Evolutionary conservation across 2,888 invertebrate species (phyloP), one percentile per base, ranked within the genome.

Genomic region (Fragum fragum): DNA sequence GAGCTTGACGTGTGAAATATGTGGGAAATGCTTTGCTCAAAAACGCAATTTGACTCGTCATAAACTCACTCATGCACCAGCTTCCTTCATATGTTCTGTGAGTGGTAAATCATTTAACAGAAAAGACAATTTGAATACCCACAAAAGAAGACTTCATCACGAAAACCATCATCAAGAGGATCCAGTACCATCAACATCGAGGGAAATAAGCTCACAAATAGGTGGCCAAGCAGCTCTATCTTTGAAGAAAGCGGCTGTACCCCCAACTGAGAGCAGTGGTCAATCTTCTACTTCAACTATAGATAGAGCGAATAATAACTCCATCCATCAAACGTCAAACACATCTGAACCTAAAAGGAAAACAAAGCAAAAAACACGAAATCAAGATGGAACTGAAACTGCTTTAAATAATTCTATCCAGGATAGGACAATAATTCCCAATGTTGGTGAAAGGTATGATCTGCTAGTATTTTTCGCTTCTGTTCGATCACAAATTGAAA

Each of bases 391-490:
- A 18, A 71, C 69, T 26, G 59, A 57, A 14, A 52, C 76, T 9
- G 75, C 76, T 7, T 47, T 80, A 18, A 63, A 68, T 21, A 18
- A 47, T 21, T 21, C 32, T 52, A 72, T 76, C 5, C n/a, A 52
- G 16, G 73, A 80, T 23, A 23, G 42, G 1, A 23, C 26, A 26
- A 73, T 80, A 11, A 53, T 59, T n/a, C 80, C 73, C 16, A 73
- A 55, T 47, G 55, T 29, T 1, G 32, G 32, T 42, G 76, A 73
- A 47, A 52, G 57, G 36, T 79, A 79, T 63, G 83, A 83, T 53
- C 16, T 83, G 0, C 29, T 79, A 9, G 52, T 42, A 1, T 83
- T 83, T 66, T 73, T 76, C n/a, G 79, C 66, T 16, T 70, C 74
- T 59, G 52, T 59, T 18, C 79, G 23, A 66, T 36, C 57, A 21